Evolutionary conservation across 2,888 invertebrate species (phyloP).

Genomic region (Xestoiulus laeticollis): DNA sequence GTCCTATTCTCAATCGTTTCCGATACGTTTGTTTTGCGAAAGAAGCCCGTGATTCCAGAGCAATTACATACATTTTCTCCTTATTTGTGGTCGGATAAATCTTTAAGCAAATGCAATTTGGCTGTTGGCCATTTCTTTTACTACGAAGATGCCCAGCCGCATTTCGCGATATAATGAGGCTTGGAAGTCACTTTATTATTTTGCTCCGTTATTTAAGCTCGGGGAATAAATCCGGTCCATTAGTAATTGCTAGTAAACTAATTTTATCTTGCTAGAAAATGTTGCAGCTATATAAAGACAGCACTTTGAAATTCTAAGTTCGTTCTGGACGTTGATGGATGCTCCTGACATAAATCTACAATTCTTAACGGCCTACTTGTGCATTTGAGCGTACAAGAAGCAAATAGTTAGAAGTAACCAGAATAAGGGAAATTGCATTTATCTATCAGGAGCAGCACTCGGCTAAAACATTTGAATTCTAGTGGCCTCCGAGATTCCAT

Average conservation of each 20-base stretch:
- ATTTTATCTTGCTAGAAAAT: background rate
- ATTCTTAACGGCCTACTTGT: background rate
- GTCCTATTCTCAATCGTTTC: background rate
- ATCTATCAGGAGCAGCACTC: background rate
- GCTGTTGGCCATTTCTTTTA: background rate
- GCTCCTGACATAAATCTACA: background rate
- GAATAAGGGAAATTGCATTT: background rate
- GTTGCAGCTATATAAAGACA: background rate
- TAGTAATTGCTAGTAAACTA: constrained; percentile 11
- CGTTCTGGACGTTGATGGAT: background rate
- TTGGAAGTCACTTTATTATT: background rate
- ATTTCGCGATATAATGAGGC: background rate
- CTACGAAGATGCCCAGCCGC: background rate
- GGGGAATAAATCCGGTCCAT: background rate
- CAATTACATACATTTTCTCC: background rate
- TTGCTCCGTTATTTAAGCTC: background rate
- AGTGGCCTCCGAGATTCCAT: background rate
- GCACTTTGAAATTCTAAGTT: background rate
- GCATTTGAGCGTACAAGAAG: background rate
- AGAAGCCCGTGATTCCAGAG: background rate
- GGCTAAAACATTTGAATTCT: background rate
- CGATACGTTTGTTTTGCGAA: background rate
- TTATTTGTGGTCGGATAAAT: constrained; percentile 20
- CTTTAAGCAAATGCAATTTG: background rate
- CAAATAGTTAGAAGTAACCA: constrained; percentile 4